Evolutionary conservation across 2,797 vertebrate genomes (phyloP), one percentile per base, ranked within the genome.

Genomic region (Tolypeutes matacus): DNA sequence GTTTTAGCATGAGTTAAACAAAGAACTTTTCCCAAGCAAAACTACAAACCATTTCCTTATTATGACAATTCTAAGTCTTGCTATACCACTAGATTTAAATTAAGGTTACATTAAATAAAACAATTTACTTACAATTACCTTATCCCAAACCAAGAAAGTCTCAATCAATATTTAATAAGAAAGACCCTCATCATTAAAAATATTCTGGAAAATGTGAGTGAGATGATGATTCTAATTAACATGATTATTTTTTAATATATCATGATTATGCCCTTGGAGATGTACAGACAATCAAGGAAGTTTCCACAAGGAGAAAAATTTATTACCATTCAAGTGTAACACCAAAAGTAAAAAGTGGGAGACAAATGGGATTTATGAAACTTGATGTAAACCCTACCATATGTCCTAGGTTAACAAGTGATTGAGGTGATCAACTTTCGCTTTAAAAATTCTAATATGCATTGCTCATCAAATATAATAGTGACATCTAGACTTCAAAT

Each of bases 201-300:
- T 93, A 92, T 92, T 96, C 78, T 86, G 7, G 31, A 86, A 96
- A 96, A 92, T 95, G 23, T 89, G 21, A 70, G 11, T n/a, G 23
- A 92, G 75, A 77, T 78, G 49, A 88, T 82, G 21, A 95, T 80
- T 86, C 86, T 72, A 96, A 96, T 90, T 94, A 93, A 92, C 72
- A 96, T 85, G 72, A 95, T 95, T 96, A 81, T 78, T 95, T 97
- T 93, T 90, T 78, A 96, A 85, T 70, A 92, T 90, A 93, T 86
- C 62, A 95, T 86, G 64, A 97, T 88, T 96, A 96, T 92, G 73
- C 56, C 95, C 64, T 95, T 94, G 81, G 64, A 95, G 65, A 92
- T 56, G 2, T 36, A 86, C 46, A 96, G 85, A 90, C n/a, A 96
- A 96, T 93, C 85, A 96, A 94, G 77, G 36, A 96, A 70, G 2